These are phyloP conservation scores for Ctenomys sociabilis DNA, from an alignment of 2,113 vertebrate species.

Conservation along the genomic window DNA sequence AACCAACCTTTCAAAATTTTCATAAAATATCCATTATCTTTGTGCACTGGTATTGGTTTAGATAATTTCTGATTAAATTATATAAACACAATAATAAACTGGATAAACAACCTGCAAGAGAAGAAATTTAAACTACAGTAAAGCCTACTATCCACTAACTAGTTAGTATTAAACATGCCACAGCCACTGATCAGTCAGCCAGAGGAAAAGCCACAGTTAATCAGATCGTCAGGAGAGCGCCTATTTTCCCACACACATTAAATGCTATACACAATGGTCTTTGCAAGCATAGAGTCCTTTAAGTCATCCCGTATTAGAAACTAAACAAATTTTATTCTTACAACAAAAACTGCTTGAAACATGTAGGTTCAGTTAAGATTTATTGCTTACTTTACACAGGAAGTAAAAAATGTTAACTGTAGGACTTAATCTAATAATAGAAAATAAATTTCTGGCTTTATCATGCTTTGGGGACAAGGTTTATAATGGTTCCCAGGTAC, in stretches of 20 bases:
- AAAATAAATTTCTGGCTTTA: constrained; percentile 28
- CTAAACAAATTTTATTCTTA: constrained; percentile 27
- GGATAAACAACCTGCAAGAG: neutral
- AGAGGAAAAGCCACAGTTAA: neutral
- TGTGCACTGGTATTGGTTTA: neutral
- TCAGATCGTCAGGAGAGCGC: neutral
- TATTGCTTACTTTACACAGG: neutral
- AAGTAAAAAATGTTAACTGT: constrained; percentile 30
- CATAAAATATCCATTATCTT: constrained; percentile 28
- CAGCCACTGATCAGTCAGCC: neutral
- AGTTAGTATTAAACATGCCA: neutral
- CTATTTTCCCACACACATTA: neutral
- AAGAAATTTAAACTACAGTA: constrained; percentile 38
- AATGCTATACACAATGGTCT: neutral
- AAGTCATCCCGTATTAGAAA: neutral
- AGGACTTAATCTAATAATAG: constrained; percentile 1
- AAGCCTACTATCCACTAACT: neutral
- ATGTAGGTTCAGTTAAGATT: neutral
- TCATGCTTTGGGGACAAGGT: neutral
- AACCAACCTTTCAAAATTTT: constrained; percentile 7
- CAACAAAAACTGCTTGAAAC: constrained; percentile 18
- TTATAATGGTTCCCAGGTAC: constrained; percentile 8
- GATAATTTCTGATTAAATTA: constrained; percentile 1
- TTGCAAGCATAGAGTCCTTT: neutral
- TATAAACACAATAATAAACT: neutral